phyloP scores from a whole-genome alignment of 2,113 vertebrate genomes.

The Rousettus leschenaultii region DNA sequence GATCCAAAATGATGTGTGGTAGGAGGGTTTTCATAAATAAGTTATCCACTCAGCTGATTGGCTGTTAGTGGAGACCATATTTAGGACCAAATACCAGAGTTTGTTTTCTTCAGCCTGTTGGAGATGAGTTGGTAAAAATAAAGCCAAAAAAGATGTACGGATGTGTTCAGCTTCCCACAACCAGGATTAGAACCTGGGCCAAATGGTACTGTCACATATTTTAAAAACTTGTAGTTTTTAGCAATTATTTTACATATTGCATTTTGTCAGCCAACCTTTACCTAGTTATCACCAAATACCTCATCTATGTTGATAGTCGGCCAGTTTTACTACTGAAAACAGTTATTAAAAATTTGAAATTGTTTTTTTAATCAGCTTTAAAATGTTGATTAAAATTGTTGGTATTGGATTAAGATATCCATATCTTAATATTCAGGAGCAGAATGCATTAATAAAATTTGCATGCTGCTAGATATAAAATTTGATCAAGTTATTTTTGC shows the following conservation, averaged over 20 bases:
- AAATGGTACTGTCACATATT: background rate
- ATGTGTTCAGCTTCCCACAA: background rate
- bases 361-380: background rate
- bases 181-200: background rate
- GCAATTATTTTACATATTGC: background rate
- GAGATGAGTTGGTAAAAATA: background rate
- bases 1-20: background rate
- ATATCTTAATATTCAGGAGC: background rate
- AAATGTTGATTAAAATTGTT: background rate
- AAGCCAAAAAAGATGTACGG: background rate
- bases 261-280: background rate
- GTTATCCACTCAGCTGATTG: background rate
- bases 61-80: background rate
- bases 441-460: background rate
- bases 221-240: background rate
- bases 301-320: background rate
- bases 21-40: background rate
- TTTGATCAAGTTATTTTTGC: background rate
- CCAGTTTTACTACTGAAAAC: background rate
- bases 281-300: background rate
- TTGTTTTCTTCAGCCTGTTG: background rate
- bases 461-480: background rate
- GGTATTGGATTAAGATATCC: background rate
- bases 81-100: background rate
- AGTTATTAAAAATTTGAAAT: background rate